phyloP scores from a whole-genome alignment of 2,797 vertebrate species.

The Chelidonichthys spinosus region DNA sequence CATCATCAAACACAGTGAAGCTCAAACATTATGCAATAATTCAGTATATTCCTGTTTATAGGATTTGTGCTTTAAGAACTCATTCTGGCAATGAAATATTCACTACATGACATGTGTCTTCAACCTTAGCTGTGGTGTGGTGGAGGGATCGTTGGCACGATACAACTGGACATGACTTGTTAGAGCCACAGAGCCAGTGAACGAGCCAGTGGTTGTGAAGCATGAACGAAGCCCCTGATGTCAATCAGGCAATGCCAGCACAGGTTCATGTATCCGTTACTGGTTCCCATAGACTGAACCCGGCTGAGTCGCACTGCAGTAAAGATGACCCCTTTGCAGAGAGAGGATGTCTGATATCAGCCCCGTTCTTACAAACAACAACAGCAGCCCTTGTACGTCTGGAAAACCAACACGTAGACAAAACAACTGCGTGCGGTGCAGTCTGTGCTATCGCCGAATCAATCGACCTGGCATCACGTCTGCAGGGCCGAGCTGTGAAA shows the following conservation, averaged over 20 bases:
- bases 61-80: no score
- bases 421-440: slow-evolving; percentile 42
- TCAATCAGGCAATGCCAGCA: background rate
- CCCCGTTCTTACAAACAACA: background rate
- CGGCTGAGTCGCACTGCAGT: no score
- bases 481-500: slow-evolving; percentile 21
- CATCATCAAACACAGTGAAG: background rate
- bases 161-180: no score
- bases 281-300: background rate
- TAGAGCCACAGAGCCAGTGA: no score
- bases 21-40: no score
- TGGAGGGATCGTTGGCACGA: no score
- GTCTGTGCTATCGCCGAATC: slow-evolving; percentile 58
- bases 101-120: no score
- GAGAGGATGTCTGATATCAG: slow-evolving; percentile 39
- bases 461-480: slow-evolving; percentile 24
- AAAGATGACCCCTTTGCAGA: background rate
- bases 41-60: no score
- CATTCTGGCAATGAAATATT: no score
- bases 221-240: background rate
- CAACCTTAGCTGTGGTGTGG: no score
- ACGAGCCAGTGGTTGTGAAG: slow-evolving; percentile 5
- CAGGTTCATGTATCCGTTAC: background rate
- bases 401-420: slow-evolving; percentile 33
- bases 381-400: slow-evolving; percentile 24